Base-by-base conservation (phyloP, 2,113 vertebrate species). In the Uropsilus gracilis region DNA sequence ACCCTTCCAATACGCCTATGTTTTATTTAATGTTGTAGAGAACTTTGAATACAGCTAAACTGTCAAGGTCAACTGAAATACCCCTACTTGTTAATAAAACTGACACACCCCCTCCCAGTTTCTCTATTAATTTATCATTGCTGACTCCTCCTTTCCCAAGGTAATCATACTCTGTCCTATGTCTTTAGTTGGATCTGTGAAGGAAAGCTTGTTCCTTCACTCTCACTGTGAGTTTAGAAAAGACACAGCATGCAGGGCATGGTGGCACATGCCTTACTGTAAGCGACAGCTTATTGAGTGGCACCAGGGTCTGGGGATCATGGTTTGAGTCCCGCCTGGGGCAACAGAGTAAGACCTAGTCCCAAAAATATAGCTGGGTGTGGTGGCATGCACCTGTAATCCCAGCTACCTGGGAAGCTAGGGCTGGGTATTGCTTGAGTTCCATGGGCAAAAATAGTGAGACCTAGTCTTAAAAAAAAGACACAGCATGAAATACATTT, bases 1-100 rank as follows among this genome's bases (percentile, higher is more conserved):
- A 63, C 22, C n/a, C 39, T 59, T 84, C 86, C 73, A 37, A 34
- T 20, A 48, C 16, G 5, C 32, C 50, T 71, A 63, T 32, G 32
- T 42, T 78, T 81, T 64, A 89, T 61, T 87, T 14, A 85, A 32
- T 87, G 50, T 24, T 66, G 11, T 42, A 66, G 53, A 92, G 34
- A 86, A 89, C 57, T 55, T 63, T 80, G 20, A 59, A 22, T 57
- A 83, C 10, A 28, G 73, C 53, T 83, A 61, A 55, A 76, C 53
- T 39, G 76, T 81, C 59, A 90, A 90, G n/a, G 32, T 30, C 89
- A 81, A 94, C 7, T 39, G 42, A 75, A 85, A 84, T 20, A 30
- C 3, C 3, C 48, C 68, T 80, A 64, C 57, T 76, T 11, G 10
- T 66, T 82, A 39, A 80, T 34, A 92, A 86, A 80, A 71, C 2